Conservation (phyloP, 2,797 vertebrate genomes). For the Chaenodraco wilsoni region DNA sequence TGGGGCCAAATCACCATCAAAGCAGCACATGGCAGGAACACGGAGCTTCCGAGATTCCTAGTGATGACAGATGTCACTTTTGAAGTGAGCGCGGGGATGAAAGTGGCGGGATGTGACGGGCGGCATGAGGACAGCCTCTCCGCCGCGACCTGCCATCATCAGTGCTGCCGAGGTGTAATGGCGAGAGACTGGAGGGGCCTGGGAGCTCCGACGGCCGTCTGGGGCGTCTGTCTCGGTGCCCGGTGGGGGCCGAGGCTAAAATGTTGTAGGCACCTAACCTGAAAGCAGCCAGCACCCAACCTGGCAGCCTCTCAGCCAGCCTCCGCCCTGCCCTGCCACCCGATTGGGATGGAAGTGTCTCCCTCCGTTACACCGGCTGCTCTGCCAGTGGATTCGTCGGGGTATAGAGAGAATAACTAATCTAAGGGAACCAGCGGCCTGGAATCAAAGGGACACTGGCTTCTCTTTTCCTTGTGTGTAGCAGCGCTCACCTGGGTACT, state of each 20-base stretch:
- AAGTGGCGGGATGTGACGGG: constrained; percentile 83
- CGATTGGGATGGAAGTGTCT: constrained; percentile 74
- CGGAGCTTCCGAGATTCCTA: constrained; percentile 88
- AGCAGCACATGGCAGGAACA: constrained; percentile 83
- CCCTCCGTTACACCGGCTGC: constrained; percentile 70
- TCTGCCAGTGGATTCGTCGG: constrained; percentile 77
- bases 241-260: constrained; percentile 70
- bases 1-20: constrained; percentile 88
- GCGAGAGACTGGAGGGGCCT: constrained; percentile 77
- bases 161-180: constrained; percentile 75
- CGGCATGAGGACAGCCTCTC: constrained; percentile 79
- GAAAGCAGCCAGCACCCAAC: constrained; percentile 66
- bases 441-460: constrained; percentile 82
- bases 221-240: constrained; percentile 74
- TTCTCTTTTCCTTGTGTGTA: constrained; percentile 77
- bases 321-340: constrained; percentile 65
- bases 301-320: constrained; percentile 67
- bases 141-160: constrained; percentile 78
- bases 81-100: constrained; percentile 85
- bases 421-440: constrained; percentile 80
- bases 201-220: constrained; percentile 72
- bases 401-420: constrained; percentile 83
- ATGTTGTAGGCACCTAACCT: constrained; percentile 72
- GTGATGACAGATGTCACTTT: constrained; percentile 87
- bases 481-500: constrained; percentile 80